Evolutionary conservation across 2,113 vertebrate species (phyloP).

Genomic region (Megaleporinus macrocephalus): DNA sequence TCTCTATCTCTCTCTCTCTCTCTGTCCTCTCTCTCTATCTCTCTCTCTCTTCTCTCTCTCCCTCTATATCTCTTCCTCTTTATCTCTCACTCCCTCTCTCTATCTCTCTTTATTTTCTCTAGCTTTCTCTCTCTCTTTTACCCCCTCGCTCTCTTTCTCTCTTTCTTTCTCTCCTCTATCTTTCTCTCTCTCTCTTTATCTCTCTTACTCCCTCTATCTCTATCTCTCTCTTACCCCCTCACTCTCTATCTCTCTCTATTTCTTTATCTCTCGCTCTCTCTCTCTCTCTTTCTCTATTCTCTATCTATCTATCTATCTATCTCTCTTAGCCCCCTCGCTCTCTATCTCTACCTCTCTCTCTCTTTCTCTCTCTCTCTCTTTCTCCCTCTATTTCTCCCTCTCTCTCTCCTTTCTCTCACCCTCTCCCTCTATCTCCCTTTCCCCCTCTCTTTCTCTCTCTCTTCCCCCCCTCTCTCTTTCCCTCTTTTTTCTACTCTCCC

Average conservation of each 20-base stretch:
- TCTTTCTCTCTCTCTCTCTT: no score
- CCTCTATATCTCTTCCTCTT: no score
- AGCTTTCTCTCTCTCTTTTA: no score
- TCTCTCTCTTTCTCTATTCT: no score
- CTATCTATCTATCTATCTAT: no score
- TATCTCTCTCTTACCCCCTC: background rate
- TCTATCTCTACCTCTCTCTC: no score
- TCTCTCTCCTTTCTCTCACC: background rate
- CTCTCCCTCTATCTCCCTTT: constrained; percentile 14
- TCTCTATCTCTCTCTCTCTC: background rate
- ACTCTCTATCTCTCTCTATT: no score
- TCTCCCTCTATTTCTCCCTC: no score
- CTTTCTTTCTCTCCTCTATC: background rate
- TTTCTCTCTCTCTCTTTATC: background rate
- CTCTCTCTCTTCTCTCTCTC: no score
- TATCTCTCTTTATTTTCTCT: background rate
- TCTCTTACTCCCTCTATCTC: constrained; percentile 24
- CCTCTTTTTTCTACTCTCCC: no score
- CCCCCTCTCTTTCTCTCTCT: background rate
- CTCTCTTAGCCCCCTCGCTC: background rate
- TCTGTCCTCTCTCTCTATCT: background rate
- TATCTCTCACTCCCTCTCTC: background rate
- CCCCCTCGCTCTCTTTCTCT: no score
- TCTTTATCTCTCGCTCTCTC: no score
- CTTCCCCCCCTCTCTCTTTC: background rate